Conservation (phyloP, 1,140 invertebrate species). For the Drosophila equinoxialis region DNA sequence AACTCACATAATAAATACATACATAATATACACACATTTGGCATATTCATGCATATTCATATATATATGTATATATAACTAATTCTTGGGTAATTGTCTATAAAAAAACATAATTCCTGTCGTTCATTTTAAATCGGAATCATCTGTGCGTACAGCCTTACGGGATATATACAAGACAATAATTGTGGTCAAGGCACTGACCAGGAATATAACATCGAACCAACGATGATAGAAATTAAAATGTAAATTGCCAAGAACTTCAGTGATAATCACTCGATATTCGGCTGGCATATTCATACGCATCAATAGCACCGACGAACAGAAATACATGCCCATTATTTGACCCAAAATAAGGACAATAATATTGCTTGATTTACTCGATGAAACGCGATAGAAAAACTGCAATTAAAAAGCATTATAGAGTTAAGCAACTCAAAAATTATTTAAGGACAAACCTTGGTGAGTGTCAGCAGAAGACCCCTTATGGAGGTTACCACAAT, state of each 20-base stretch:
- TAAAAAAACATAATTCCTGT: conserved; percentile 38
- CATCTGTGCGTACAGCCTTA: conserved; percentile 69
- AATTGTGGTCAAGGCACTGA: conserved; percentile 98
- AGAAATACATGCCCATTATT: conserved; percentile 99
- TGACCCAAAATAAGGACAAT: conserved; percentile 98
- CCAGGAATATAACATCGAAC: conserved; percentile 99
- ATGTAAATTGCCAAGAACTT: conserved; percentile 98
- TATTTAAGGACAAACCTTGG: conserved; percentile 89
- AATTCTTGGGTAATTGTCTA: conserved; percentile 26
- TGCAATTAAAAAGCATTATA: conserved; percentile 83
- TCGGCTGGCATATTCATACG: conserved; percentile 99
- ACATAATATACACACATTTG: conserved; percentile 44
- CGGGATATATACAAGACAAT: conserved; percentile 92
- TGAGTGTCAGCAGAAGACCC: conserved; percentile 96
- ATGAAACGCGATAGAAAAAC: conserved; percentile 99
- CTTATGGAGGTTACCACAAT: conserved; percentile 99
- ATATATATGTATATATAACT: conserved; percentile 31
- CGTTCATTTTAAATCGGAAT: conserved; percentile 64
- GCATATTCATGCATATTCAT: conserved; percentile 29
- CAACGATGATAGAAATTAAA: conserved; percentile 99
- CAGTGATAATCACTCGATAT: conserved; percentile 98
- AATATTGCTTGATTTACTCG: conserved; percentile 99
- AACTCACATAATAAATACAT: conserved; percentile 30
- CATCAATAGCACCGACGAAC: conserved; percentile 98
- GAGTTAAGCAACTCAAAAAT: background rate